Conservation (phyloP, 2,888 invertebrate species). For the Notodonta ziczac region DNA sequence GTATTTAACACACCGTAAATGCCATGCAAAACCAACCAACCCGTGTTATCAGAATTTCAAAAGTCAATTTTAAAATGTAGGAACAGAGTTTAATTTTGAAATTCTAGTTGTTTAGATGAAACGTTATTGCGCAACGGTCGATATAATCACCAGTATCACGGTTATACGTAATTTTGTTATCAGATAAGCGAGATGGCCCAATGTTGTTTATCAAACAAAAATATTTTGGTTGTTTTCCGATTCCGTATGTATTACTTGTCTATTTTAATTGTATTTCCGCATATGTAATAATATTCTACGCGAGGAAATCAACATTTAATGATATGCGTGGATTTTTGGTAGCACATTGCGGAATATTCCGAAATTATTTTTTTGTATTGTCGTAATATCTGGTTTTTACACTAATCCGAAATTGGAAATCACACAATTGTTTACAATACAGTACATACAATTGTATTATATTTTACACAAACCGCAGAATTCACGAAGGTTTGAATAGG, state of each 20-base stretch:
- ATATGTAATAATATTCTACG: neutral
- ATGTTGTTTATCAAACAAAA: slow-evolving; percentile 34
- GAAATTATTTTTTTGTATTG: neutral
- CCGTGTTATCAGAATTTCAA: neutral
- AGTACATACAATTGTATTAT: no score
- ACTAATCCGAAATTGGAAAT: neutral
- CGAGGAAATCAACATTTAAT: neutral
- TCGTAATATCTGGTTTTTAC: neutral
- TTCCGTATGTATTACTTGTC: slow-evolving; percentile 18
- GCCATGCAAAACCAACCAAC: neutral
- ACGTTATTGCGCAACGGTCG: neutral
- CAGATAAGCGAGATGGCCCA: slow-evolving; percentile 21
- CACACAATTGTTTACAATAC: no score
- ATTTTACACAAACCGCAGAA: no score
- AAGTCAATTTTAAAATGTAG: neutral
- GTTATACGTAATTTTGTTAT: slow-evolving; percentile 18
- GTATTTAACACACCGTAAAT: neutral
- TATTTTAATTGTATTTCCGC: neutral
- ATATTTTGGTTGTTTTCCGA: slow-evolving; percentile 34
- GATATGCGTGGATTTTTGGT: neutral
- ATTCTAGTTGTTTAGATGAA: neutral
- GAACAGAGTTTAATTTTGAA: neutral
- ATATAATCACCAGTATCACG: neutral
- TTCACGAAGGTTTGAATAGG: no score
- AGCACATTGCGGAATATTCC: neutral